Evolutionary conservation across 1,140 invertebrate species (phyloP), one percentile per base, ranked within the genome.

Genomic region (Calliphora vicina): DNA sequence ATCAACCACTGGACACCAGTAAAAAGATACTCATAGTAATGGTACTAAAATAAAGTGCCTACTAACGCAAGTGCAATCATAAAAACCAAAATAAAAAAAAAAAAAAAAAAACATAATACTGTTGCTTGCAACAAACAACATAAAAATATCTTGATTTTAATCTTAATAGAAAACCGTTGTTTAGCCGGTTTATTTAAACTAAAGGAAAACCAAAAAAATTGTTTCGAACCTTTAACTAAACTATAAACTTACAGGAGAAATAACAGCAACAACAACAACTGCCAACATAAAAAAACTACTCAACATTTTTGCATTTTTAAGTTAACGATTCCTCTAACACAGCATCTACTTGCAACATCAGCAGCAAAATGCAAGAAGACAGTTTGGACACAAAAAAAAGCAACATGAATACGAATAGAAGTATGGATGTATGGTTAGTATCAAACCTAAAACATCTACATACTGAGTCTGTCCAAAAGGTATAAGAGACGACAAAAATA

Each of bases 91-190:
- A 71, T 35, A 82, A 57, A 3, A 42, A 71, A 35, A 82, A 42
- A 35, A 35, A 82, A 25, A 42, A 20, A 8, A 67, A 26, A 29
- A 35, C n/a, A 67, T 17, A 67, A 50, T 43, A 50, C n/a, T 42
- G 26, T 35, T 80, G 57, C 76, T 12, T 72, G 26, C 50, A 42
- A 61, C 27, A 81, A 87, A 88, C 20, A 67, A 67, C n/a, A 67
- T 67, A 23, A 67, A 67, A 67, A 67, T 67, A 88, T 89, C 87
- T 89, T 88, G 88, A 89, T 89, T 85, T 87, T 89, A 87, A 87
- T 89, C 88, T 89, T 87, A 87, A 89, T 89, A 88, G 88, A 89
- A 89, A 89, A 87, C 87, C 88, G 88, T 88, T 89, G 88, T 80
- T 84, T 76, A 78, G 72, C 84, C 83, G 71, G 83, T 83, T 81